Percentiles rank a stretch among this genome's conserved stretches.
Evolutionary conservation across 2,113 vertebrate species (phyloP).

Genomic region (Pachycephala philippinensis): DNA sequence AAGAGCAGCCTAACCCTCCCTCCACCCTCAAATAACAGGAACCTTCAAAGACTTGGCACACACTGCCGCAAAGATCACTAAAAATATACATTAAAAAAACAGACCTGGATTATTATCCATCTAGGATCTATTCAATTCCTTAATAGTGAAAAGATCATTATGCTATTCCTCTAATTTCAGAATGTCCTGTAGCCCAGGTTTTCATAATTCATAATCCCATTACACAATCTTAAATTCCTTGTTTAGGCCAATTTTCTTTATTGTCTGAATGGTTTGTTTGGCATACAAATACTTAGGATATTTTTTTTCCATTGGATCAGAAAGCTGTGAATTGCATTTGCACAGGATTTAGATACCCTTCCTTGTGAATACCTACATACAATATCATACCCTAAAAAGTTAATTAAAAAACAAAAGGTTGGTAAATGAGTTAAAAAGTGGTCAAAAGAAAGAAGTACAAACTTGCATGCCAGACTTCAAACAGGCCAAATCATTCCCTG

Average conservation of each 20-base stretch:
- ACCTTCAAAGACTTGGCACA: neutral
- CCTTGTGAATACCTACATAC: neutral
- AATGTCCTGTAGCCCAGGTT: neutral
- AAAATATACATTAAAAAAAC: neutral
- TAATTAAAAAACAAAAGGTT: neutral
- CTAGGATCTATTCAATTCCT: neutral
- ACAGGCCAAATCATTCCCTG: neutral
- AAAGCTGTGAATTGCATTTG: neutral
- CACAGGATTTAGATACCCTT: neutral
- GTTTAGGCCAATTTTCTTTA: neutral
- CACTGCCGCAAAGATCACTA: neutral
- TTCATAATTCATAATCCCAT: neutral
- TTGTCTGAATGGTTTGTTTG: neutral
- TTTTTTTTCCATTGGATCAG: neutral
- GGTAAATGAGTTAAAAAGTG: neutral
- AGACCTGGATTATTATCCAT: neutral
- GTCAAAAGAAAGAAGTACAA: neutral
- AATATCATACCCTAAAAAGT: neutral
- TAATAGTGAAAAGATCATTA: neutral
- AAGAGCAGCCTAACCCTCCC: neutral
- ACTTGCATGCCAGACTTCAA: neutral
- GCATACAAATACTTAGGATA: neutral
- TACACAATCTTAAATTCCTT: neutral
- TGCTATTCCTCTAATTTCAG: neutral
- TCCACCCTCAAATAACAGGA: neutral